Percentiles rank a stretch among this genome's conserved stretches.
phyloP scores from a whole-genome alignment of 2,888 invertebrate species.

The Limnephilus lunatus region DNA sequence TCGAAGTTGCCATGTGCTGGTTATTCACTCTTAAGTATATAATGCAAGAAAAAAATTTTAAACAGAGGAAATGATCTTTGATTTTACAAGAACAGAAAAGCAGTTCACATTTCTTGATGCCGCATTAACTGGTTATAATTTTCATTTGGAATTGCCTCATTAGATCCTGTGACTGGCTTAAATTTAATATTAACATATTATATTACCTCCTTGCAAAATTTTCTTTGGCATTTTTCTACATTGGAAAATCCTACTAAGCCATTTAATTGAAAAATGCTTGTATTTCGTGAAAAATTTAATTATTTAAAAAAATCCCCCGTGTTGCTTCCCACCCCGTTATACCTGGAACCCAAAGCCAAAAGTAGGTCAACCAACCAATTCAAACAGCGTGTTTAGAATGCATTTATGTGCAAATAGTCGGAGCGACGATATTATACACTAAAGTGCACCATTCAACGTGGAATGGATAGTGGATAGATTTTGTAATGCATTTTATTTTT shows the following conservation, averaged over 20 bases:
- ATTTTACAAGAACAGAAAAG: too few relatives aligned
- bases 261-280: background rate
- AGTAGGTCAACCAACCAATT: background rate
- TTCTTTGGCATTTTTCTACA: background rate
- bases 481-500: background rate
- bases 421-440: background rate
- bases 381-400: background rate
- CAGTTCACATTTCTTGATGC: too few relatives aligned
- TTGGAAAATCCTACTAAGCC: background rate
- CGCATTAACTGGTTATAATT: too few relatives aligned
- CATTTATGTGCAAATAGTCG: background rate
- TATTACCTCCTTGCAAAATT: background rate
- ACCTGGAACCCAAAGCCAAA: background rate
- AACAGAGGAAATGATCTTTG: too few relatives aligned
- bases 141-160: too few relatives aligned
- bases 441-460: background rate
- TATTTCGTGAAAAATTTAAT: background rate
- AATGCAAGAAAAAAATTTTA: too few relatives aligned
- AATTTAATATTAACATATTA: too few relatives aligned
- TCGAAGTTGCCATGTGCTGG: too few relatives aligned
- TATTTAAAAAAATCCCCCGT: background rate
- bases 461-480: background rate
- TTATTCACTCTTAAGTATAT: too few relatives aligned
- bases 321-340: background rate
- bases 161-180: too few relatives aligned